Evolutionary conservation across 1,140 invertebrate genomes (phyloP), one percentile per base, ranked within the genome.

Genomic region (Phymorhynchus buccinoides): DNA sequence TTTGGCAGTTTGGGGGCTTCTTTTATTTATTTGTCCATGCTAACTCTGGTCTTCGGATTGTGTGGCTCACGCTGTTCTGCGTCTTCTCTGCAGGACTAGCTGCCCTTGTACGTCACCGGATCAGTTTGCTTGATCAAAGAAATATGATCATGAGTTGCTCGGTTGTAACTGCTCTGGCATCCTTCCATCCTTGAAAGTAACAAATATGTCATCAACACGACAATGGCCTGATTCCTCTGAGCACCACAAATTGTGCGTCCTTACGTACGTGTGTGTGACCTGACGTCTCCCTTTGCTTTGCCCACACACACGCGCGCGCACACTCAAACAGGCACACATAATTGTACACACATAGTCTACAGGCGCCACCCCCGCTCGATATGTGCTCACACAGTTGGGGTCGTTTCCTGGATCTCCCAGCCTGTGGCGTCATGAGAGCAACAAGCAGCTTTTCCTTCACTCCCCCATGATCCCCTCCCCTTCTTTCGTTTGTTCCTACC

Each of bases 1-100:
- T 16, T 4, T 62, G 12, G 22, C 56, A 22, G 48, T 14, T 52
- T 52, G 12, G 48, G 48, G 22, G 3, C 32, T 87, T 22, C 62
- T 30, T 32, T 88, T 90, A 84, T 93, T 88, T 90, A 92, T 87
- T 79, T 88, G 66, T 89, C 88, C 84, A 89, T 88, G 1, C 80
- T 81, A 30, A 39, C 80, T 12, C 79, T 80, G 48, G 22, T 52
- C 48, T 9, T 9, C 48, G 48, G 48, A 52, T 18, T 14, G 48
- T 14, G 48, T 52, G 48, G 48, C 48, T 52, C 0, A 18, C 48
- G 22, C 48, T 9, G 12, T 18, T 52, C 12, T 52, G 48, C 22
- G 4, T 22, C 56, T 27, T 22, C 56, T 62, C 0, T n/a, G n/a
- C n/a, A n/a, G n/a, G n/a, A 62, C 56, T 62, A 22, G 56, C 56